Conservation (phyloP, 2,888 invertebrate species). For the Halictus ligatus region DNA sequence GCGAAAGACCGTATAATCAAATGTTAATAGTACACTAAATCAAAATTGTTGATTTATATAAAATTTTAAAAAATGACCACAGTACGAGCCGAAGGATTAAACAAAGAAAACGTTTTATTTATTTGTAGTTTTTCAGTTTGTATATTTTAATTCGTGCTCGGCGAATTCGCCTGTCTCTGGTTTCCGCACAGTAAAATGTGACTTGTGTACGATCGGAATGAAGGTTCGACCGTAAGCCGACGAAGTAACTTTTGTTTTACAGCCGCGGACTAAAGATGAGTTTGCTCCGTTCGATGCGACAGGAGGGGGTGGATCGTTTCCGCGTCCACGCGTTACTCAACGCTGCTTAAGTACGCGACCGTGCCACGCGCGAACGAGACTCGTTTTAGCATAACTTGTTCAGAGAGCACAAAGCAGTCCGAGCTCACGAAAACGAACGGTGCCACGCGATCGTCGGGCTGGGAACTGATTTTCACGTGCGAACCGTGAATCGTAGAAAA, state of each 20-base stretch:
- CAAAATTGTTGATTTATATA: slow-evolving; percentile 1
- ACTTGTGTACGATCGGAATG: background rate
- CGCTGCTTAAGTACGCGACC: slow-evolving; percentile 32
- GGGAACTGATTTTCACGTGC: slow-evolving; percentile 23
- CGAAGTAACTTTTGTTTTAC: background rate
- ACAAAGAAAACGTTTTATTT: background rate
- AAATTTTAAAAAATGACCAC: background rate
- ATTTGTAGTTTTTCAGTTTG: background rate
- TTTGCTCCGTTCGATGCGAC: background rate
- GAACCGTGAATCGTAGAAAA: slow-evolving; percentile 19
- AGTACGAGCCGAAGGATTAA: background rate
- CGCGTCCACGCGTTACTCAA: slow-evolving; percentile 46
- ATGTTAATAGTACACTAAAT: background rate
- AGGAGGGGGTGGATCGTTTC: slow-evolving; percentile 19
- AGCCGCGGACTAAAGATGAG: background rate
- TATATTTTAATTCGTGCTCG: background rate
- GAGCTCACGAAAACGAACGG: background rate
- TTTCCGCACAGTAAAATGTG: background rate
- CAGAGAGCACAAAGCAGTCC: background rate
- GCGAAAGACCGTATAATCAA: background rate
- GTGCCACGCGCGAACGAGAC: background rate
- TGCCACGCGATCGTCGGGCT: background rate
- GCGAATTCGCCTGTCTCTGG: background rate
- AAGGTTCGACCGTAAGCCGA: background rate
- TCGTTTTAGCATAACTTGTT: background rate